phyloP scores from a whole-genome alignment of 2,797 vertebrate species.

The Smutsia gigantea region DNA sequence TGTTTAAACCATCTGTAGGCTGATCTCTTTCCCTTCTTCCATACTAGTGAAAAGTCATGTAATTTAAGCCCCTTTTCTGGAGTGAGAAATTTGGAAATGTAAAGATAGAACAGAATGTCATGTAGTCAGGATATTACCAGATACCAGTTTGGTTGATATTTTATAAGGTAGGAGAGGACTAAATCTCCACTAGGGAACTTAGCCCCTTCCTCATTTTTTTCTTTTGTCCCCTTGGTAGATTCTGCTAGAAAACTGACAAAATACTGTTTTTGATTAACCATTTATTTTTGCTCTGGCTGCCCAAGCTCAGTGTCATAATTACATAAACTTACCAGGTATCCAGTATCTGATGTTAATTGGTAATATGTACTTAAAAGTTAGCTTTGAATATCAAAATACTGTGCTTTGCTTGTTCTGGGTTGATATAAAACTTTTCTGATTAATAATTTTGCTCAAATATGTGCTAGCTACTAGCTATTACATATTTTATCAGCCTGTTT shows the following conservation, averaged over 20 bases:
- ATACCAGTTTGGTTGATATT: not conserved
- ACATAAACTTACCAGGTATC: not conserved
- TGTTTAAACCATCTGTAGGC: not conserved
- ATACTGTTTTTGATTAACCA: slow-evolving; percentile 38
- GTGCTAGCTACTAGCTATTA: slow-evolving; percentile 21
- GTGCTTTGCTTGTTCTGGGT: slow-evolving; percentile 42
- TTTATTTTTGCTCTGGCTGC: slow-evolving; percentile 43
- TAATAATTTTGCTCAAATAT: slow-evolving; percentile 53
- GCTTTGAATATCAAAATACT: slow-evolving; percentile 47
- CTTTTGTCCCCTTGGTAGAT: not conserved
- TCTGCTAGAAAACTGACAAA: slow-evolving; percentile 21
- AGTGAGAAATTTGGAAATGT: slow-evolving; percentile 14
- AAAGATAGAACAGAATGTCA: not conserved
- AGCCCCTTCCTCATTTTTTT: not conserved
- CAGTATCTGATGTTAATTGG: slow-evolving; percentile 39
- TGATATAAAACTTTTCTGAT: slow-evolving; percentile 48
- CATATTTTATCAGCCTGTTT: slow-evolving; percentile 57
- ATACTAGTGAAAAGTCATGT: not conserved
- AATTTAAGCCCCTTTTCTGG: not conserved
- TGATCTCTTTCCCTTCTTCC: not conserved
- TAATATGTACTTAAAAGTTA: slow-evolving; percentile 32
- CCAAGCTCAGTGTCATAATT: slow-evolving; percentile 22
- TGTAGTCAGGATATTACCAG: not conserved
- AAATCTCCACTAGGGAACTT: not conserved
- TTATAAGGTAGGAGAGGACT: not conserved